Base-by-base conservation (phyloP, 2,888 invertebrate species). In the Hemistola chrysoprasaria region DNA sequence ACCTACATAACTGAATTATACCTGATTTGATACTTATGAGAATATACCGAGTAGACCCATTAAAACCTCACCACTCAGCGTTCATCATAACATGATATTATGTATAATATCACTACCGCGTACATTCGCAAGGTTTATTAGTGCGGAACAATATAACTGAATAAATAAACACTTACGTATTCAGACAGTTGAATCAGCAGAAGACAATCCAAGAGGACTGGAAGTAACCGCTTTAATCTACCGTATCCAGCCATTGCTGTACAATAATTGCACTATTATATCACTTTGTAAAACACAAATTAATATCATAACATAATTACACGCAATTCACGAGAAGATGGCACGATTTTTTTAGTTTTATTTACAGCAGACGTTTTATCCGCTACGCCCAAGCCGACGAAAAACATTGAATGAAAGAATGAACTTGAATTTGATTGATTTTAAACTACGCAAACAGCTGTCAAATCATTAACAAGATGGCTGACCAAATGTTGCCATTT, bases 231-330 rank as follows among this genome's bases (percentile, higher is more conserved):
- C 57, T 62, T 65, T 50, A 65, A 56, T 52, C 58, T 62, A 57
- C 56, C 62, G 50, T 55, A 56, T 53, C 62, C 70, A 58, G 71
- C 73, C 82, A 83, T 83, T 63, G 64, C 67, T 56, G 48, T 47
- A 50, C 67, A 70, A 65, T 59, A 64, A 54, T 48, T 65, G 64
- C 67, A 72, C 73, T 49, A 65, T 38, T 51, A n/a, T 51, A 55
- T 45, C 20, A 29, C 50, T 59, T 56, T 51, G 52, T 40, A 53
- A 51, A 59, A 42, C 61, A 64, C 56, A 53, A 57, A 53, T 58
- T 61, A 53, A 41, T 63, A 71, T 74, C 77, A 78, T 78, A 80
- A 71, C 79, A 76, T 78, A 78, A 57, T 74, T 71, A 59, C 8
- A 54, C 38, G 46, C n/a, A 25, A 41, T 32, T 16, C n/a, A 16